Evolutionary conservation across 1,140 invertebrate genomes (phyloP).

Genomic region (Streblospio benedicti): DNA sequence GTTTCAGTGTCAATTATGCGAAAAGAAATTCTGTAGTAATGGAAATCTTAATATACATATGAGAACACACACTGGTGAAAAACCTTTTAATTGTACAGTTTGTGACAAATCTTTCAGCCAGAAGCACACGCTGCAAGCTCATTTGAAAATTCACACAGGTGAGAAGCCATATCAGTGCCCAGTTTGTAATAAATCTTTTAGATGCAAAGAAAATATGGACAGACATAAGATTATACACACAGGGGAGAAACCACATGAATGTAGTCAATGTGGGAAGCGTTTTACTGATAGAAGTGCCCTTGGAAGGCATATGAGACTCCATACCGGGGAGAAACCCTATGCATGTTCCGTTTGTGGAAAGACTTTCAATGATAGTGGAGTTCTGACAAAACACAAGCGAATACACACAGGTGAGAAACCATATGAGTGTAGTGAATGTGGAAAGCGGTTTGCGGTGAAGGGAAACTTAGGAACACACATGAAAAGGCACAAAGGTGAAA

Average conservation of each 20-base stretch:
- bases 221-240: constrained; percentile 1
- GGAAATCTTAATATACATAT: no score
- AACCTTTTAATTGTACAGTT: no score
- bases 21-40: no score
- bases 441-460: constrained; percentile 88
- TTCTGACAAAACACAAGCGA: constrained; percentile 39
- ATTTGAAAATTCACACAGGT: no score
- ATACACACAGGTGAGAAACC: constrained; percentile 76
- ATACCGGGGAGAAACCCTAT: constrained; percentile 94
- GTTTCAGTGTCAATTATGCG: no score
- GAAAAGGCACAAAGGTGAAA: background rate
- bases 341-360: constrained; percentile 96
- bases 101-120: no score
- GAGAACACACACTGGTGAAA: no score
- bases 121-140: no score
- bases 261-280: background rate
- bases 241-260: background rate
- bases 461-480: constrained; percentile 46
- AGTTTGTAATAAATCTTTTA: no score
- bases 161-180: no score
- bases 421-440: constrained; percentile 88
- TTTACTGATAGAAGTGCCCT: constrained; percentile 1
- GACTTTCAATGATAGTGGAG: constrained; percentile 59
- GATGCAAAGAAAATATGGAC: no score
- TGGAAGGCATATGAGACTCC: constrained; percentile 36